Percentiles rank a stretch among this genome's conserved stretches.
These are phyloP conservation scores for Cataglyphis livida DNA, from an alignment of 2,888 invertebrate species.

Conservation along the genomic window DNA sequence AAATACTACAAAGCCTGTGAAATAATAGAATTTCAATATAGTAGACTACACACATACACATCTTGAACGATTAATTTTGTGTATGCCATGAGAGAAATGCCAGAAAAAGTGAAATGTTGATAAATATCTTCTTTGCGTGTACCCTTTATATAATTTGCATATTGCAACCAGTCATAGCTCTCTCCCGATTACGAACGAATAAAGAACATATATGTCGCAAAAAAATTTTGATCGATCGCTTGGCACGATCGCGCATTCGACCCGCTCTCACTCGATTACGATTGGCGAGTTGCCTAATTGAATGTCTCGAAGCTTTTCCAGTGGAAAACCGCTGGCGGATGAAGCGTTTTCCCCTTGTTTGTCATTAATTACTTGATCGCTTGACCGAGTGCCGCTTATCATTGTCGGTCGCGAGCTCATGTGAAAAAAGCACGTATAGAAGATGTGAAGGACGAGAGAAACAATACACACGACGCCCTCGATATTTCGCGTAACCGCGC, in stretches of 20 bases:
- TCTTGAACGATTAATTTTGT: slow-evolving; percentile 14
- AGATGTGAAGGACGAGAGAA: background rate
- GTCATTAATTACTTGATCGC: slow-evolving; percentile 68
- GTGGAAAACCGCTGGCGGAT: slow-evolving; percentile 63
- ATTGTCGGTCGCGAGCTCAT: slow-evolving; percentile 27
- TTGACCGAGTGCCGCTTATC: slow-evolving; percentile 62
- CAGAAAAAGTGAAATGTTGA: slow-evolving; percentile 34
- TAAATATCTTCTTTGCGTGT: slow-evolving; percentile 33
- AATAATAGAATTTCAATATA: background rate
- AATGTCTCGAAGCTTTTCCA: slow-evolving; percentile 71
- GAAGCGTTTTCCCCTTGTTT: slow-evolving; percentile 57
- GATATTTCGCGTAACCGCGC: slow-evolving; percentile 49
- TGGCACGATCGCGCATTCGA: slow-evolving; percentile 66
- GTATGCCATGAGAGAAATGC: background rate
- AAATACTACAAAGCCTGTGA: too few relatives aligned
- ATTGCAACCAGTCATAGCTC: slow-evolving; percentile 29
- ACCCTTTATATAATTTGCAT: slow-evolving; percentile 39
- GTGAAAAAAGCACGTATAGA: slow-evolving; percentile 38
- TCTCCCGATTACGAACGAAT: slow-evolving; percentile 33
- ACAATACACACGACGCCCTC: slow-evolving; percentile 12
- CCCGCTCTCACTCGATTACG: slow-evolving; percentile 60
- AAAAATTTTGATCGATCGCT: slow-evolving; percentile 67
- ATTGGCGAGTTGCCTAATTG: slow-evolving; percentile 74
- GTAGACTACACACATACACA: too few relatives aligned
- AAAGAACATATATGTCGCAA: slow-evolving; percentile 53